phyloP scores from a whole-genome alignment of 1,140 invertebrate species.

The Tetranychus cinnabarinus region DNA sequence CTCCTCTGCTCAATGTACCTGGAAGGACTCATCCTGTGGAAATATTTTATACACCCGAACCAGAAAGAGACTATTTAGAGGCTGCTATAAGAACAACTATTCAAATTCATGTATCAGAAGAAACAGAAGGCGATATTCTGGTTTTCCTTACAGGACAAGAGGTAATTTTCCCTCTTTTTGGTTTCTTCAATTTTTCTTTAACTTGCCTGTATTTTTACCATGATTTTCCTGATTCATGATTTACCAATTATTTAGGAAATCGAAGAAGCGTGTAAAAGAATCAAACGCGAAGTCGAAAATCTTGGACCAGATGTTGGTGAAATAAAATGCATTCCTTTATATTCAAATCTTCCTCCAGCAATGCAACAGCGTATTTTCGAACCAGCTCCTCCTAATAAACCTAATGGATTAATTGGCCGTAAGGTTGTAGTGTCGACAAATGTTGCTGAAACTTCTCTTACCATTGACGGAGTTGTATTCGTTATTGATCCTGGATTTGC shows the following conservation, averaged over 20 bases:
- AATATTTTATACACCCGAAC: conserved; percentile 97
- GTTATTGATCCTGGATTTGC: conserved; percentile 99
- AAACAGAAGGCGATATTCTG: conserved; percentile 70
- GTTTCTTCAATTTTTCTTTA: background rate
- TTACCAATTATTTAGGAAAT: conserved; percentile 46
- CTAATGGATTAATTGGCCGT: conserved; percentile 79
- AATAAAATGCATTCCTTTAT: conserved; percentile 91
- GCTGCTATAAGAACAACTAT: conserved; percentile 94
- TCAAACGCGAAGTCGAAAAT: conserved; percentile 89
- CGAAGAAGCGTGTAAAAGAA: conserved; percentile 94
- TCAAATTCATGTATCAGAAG: conserved; percentile 98
- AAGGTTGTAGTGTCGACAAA: conserved; percentile 96
- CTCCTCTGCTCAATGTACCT: conserved; percentile 93
- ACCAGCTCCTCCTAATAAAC: conserved; percentile 64
- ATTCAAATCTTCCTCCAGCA: conserved; percentile 92
- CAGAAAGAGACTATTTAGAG: conserved; percentile 92
- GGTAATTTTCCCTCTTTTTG: conserved; percentile 17
- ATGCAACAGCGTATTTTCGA: conserved; percentile 95
- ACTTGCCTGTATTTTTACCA: background rate
- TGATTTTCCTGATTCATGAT: background rate
- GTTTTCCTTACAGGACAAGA: conserved; percentile 83
- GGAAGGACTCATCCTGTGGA: conserved; percentile 88
- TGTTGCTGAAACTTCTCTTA: conserved; percentile 95
- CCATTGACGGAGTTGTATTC: conserved; percentile 99
- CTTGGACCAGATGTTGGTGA: conserved; percentile 87